Conservation (phyloP, 2,113 vertebrate species). For the Leptobrachium ailaonicum region DNA sequence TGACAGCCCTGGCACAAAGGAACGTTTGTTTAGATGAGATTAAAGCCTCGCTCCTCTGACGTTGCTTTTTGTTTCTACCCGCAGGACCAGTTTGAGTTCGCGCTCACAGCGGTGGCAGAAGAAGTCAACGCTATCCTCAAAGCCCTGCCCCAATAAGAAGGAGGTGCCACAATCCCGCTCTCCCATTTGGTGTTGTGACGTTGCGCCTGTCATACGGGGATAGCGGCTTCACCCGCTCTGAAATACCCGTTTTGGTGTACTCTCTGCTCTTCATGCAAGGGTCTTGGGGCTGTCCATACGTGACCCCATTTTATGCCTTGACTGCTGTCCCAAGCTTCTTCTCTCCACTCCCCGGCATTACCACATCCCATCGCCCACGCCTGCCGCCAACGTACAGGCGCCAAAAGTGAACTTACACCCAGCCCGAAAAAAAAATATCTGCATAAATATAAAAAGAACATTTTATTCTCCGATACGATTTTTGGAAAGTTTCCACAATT, state of each 20-base stretch:
- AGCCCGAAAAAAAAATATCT: no score
- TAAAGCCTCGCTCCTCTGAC: background rate
- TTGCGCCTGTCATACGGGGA: slow-evolving; percentile 23
- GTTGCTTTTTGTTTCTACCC: slow-evolving; percentile 5
- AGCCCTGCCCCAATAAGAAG: slow-evolving; percentile 85
- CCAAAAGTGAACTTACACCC: no score
- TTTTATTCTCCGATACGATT: no score
- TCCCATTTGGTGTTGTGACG: slow-evolving; percentile 37
- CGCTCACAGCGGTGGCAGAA: slow-evolving; percentile 90
- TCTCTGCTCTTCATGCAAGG: slow-evolving; percentile 42
- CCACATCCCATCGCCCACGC: background rate
- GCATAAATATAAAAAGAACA: no score
- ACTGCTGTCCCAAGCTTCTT: background rate
- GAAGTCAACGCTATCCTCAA: slow-evolving; percentile 97
- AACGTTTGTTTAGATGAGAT: no score
- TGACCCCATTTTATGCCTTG: background rate
- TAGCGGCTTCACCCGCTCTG: slow-evolving; percentile 5
- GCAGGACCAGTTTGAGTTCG: slow-evolving; percentile 96
- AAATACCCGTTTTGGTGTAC: slow-evolving; percentile 24
- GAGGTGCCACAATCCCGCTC: background rate
- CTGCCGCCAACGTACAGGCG: no score
- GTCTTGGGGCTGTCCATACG: slow-evolving; percentile 33
- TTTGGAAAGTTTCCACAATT: no score
- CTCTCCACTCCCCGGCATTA: background rate
- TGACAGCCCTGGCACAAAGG: no score